Evolutionary conservation across 2,888 invertebrate species (phyloP).

Genomic region (Psylliodes chrysocephalus): DNA sequence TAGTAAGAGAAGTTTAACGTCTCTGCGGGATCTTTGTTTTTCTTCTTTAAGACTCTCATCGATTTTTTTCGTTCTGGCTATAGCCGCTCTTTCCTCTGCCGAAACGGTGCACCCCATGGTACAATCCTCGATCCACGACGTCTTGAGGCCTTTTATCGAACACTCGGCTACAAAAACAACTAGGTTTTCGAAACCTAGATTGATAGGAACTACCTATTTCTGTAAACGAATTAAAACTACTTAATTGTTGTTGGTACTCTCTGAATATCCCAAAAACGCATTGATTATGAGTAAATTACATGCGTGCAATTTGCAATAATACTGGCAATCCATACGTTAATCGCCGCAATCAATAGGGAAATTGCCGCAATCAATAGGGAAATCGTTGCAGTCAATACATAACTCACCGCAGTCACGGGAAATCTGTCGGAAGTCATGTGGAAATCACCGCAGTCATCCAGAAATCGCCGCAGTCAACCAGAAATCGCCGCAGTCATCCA

Average conservation of each 20-base stretch:
- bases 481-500: too few relatives aligned
- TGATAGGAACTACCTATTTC: slow-evolving; percentile 12
- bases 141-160: slow-evolving; percentile 50
- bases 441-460: too few relatives aligned
- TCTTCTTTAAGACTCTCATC: slow-evolving; percentile 99
- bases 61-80: slow-evolving; percentile 96
- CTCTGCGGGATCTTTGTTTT: slow-evolving; percentile 97
- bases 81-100: slow-evolving; percentile 98
- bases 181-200: slow-evolving; percentile 12
- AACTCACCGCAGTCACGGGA: too few relatives aligned
- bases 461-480: too few relatives aligned
- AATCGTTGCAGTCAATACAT: too few relatives aligned
- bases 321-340: too few relatives aligned
- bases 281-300: not conserved
- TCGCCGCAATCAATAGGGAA: too few relatives aligned
- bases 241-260: not conserved
- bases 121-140: slow-evolving; percentile 60
- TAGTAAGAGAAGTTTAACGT: slow-evolving; percentile 96
- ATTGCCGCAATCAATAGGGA: too few relatives aligned
- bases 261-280: not conserved
- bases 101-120: slow-evolving; percentile 99
- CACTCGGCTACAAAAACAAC: slow-evolving; percentile 25
- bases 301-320: too few relatives aligned
- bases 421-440: too few relatives aligned
- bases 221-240: not conserved